Conservation (phyloP, 2,113 vertebrate species). For the Neolamprologus hecqui region DNA sequence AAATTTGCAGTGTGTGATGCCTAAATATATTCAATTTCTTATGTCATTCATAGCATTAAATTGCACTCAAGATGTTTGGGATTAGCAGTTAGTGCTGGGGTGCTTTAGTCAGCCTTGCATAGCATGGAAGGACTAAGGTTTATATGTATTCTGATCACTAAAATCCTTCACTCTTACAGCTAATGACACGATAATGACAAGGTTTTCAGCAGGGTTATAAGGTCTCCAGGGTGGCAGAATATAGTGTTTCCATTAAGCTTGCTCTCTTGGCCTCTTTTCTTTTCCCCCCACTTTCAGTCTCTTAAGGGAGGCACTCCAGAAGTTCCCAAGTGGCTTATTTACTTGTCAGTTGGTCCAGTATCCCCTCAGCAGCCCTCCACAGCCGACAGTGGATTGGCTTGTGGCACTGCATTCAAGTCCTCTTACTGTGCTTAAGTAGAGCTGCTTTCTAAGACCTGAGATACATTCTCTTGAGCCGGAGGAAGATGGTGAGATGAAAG, state of each 20-base stretch:
- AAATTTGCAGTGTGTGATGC: neutral
- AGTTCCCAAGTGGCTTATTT: slow-evolving; percentile 46
- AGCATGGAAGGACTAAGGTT: neutral
- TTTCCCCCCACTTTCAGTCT: neutral
- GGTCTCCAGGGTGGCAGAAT: neutral
- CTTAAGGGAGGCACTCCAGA: slow-evolving; percentile 9
- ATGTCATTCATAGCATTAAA: neutral
- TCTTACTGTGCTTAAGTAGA: slow-evolving; percentile 23
- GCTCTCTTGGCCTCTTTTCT: slow-evolving; percentile 19
- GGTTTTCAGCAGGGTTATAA: neutral
- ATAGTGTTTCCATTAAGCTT: slow-evolving; percentile 21
- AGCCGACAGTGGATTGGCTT: slow-evolving; percentile 15
- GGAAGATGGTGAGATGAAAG: neutral
- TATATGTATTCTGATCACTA: neutral
- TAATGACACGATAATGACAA: neutral
- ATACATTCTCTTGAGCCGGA: neutral
- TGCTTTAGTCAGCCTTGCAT: neutral
- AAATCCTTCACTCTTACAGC: neutral
- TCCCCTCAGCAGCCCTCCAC: slow-evolving; percentile 5
- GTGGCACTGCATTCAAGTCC: slow-evolving; percentile 15
- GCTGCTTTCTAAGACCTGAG: neutral
- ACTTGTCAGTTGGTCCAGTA: neutral
- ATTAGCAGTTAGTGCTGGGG: neutral
- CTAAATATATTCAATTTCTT: neutral
- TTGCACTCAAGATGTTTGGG: neutral